A percentile compares a stretch with the other conserved stretches of the same genome.
phyloP scores from a whole-genome alignment of 1,140 invertebrate genomes.

The Cecropterus lyciades region DNA sequence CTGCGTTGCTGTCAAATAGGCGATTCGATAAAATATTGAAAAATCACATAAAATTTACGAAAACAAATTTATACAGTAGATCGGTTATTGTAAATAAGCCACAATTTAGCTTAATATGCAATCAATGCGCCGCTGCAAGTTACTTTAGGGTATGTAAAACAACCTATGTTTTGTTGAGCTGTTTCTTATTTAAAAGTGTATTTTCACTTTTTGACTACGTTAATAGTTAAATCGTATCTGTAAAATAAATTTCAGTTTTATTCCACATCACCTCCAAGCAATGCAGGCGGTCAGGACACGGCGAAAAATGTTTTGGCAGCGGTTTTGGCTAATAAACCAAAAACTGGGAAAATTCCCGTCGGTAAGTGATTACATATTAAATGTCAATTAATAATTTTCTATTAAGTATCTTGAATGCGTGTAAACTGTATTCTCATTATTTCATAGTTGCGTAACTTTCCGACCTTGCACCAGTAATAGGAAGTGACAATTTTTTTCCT shows the following conservation, averaged over 20 bases:
- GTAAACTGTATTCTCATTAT: conserved; percentile 3
- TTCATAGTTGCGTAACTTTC: conserved; percentile 45
- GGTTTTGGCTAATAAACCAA: conserved; percentile 79
- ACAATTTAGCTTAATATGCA: conserved; percentile 57
- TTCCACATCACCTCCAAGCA: conserved; percentile 55
- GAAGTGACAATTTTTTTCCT: background rate
- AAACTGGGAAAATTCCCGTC: conserved; percentile 79
- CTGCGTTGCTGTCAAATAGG: conserved; percentile 66
- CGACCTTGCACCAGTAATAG: conserved; percentile 38
- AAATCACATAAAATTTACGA: conserved; percentile 65
- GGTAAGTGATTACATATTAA: conserved; percentile 58
- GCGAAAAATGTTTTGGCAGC: conserved; percentile 82
- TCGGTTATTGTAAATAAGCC: conserved; percentile 65
- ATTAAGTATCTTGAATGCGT: background rate
- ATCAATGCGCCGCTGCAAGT: conserved; percentile 67
- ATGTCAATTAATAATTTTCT: conserved; percentile 8
- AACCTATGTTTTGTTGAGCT: conserved; percentile 3
- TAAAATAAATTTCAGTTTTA: conserved; percentile 55
- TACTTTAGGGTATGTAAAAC: conserved; percentile 62
- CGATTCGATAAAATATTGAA: conserved; percentile 69
- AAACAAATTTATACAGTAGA: conserved; percentile 50
- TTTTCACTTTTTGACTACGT: background rate
- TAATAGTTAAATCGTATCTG: background rate
- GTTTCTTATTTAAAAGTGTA: conserved; percentile 5
- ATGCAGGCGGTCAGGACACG: conserved; percentile 54